Conservation (phyloP, 2,888 invertebrate species). For the Chaetoderma sp. region DNA sequence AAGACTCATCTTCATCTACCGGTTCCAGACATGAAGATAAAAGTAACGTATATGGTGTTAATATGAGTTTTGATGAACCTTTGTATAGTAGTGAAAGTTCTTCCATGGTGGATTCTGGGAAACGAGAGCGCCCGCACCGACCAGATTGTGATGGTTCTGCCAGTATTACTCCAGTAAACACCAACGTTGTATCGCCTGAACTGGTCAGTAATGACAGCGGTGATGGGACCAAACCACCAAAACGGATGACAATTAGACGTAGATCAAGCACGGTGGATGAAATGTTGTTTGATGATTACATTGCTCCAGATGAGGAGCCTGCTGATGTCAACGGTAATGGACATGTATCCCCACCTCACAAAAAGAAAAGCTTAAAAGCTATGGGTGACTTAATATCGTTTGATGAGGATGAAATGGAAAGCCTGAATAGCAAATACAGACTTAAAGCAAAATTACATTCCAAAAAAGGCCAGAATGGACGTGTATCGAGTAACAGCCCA, state of each 20-base stretch:
- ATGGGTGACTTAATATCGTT: constrained; percentile 58
- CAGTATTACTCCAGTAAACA: neutral
- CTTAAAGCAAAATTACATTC: too few relatives aligned
- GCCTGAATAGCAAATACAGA: too few relatives aligned
- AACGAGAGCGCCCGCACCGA: neutral
- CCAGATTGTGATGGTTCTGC: neutral
- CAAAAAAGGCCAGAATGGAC: neutral
- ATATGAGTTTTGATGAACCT: constrained; percentile 60
- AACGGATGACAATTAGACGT: constrained; percentile 47
- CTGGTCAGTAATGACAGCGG: neutral
- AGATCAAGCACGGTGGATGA: constrained; percentile 62
- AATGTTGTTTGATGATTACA: constrained; percentile 62
- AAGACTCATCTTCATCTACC: too few relatives aligned
- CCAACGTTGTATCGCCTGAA: neutral
- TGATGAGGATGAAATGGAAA: constrained; percentile 38
- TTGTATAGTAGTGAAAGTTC: constrained; percentile 34
- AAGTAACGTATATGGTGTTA: constrained; percentile 45
- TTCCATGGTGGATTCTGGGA: neutral
- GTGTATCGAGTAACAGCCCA: constrained; percentile 30
- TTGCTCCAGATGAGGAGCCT: constrained; percentile 38
- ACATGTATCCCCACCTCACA: neutral
- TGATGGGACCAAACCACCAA: constrained; percentile 34
- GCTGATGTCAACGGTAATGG: constrained; percentile 2
- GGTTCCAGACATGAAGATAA: too few relatives aligned
- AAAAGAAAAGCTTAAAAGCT: constrained; percentile 45